Evolutionary conservation across 2,888 invertebrate species (phyloP).

Genomic region (Trachelus stipa): DNA sequence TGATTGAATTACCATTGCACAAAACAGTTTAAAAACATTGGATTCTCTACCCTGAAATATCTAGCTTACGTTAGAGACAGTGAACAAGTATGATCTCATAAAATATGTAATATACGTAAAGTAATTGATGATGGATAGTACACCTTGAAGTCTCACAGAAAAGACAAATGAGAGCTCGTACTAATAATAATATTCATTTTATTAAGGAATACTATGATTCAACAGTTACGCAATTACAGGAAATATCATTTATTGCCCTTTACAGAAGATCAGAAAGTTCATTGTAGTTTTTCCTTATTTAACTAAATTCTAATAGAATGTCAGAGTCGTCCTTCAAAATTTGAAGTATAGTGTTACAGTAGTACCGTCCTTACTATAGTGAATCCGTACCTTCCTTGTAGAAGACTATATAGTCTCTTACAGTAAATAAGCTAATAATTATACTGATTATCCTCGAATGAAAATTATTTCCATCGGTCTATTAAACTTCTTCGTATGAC

Average conservation of each 20-base stretch:
- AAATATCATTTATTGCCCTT: neutral
- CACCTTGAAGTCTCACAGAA: neutral
- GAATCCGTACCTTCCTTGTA: neutral
- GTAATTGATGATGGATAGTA: neutral
- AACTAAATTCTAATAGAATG: neutral
- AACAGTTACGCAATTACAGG: neutral
- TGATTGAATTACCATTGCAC: neutral
- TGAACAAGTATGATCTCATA: neutral
- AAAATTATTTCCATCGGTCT: neutral
- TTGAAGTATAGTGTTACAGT: constrained; percentile 6
- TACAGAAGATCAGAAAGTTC: neutral
- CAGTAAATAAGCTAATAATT: neutral
- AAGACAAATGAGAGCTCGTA: neutral
- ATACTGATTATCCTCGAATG: neutral
- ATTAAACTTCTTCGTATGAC: constrained; percentile 3
- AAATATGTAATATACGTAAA: neutral
- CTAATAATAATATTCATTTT: neutral
- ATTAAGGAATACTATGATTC: neutral
- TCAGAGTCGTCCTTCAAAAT: neutral
- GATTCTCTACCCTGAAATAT: neutral
- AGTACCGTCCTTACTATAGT: constrained; percentile 13
- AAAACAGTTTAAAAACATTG: neutral
- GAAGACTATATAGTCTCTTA: neutral
- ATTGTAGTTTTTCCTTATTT: neutral
- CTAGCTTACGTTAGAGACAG: neutral